Base-by-base conservation (phyloP, 2,888 invertebrate species). In the Cabera pusaria region DNA sequence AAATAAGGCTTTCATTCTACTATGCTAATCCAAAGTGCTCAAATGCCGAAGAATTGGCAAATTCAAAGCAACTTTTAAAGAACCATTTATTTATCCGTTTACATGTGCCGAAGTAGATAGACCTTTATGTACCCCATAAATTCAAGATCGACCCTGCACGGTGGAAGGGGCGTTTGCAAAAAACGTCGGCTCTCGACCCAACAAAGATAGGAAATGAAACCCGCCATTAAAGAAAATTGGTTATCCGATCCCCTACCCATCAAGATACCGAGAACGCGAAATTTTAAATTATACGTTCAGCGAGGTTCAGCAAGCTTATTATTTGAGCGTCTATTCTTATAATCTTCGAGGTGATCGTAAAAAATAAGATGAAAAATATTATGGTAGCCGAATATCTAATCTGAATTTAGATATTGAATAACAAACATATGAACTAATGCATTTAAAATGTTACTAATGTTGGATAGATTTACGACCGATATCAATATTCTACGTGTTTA, bases 141-240 rank as follows among this genome's bases (percentile, higher is more conserved):
- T 76, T 73, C 69, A 47, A 38, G 41, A 55, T 58, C 47, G 40
- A 56, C 49, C 60, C 61, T 55, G 65, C 66, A 72, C 56, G 56
- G 61, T 62, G 67, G 72, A 71, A 72, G 76, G 77, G 78, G 77
- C 74, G 67, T 49, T 49, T 64, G 71, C 73, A 78, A 85, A 87
- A 87, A 86, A 84, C 50, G 80, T 74, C 84, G 86, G 84, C 83
- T 62, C 68, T 68, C 72, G 62, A 54, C 64, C 64, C 73, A 59
- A 78, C 83, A 85, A 83, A 84, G 82, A 81, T 77, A 81, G 80
- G 71, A 73, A 80, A 83, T 73, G 74, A 75, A 85, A 72, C 77
- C 83, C 75, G 73, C 81, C 82, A 86, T 86, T 85, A 84, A 69
- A 79, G 77, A 77, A 84, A 86, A 85, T 85, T 86, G 84, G 74